Conservation (phyloP, 35 echinoderm and acorn worm species). For the Holothuria glaberrima region DNA sequence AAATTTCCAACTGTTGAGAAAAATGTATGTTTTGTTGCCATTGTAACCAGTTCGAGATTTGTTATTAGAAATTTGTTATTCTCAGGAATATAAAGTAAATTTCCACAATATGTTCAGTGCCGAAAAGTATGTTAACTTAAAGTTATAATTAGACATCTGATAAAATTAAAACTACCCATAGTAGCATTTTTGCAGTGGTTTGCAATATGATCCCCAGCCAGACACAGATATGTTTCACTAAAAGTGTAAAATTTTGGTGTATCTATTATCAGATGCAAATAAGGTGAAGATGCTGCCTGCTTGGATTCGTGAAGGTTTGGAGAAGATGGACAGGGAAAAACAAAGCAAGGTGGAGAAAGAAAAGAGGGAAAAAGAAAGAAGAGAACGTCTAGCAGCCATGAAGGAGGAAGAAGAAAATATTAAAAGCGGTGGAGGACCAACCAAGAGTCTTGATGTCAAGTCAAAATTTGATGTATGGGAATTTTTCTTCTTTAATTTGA, state of each 20-base stretch:
- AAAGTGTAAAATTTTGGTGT: no score
- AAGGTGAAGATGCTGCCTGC: constrained; percentile 90
- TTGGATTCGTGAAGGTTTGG: constrained; percentile 95
- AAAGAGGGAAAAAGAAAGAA: constrained; percentile 68
- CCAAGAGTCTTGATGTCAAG: constrained; percentile 73
- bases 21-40: neutral
- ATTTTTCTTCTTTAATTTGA: no score
- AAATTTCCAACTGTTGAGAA: no score
- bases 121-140: no score
- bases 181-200: no score
- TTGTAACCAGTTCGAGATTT: no score
- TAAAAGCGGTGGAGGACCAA: constrained; percentile 62
- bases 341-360: constrained; percentile 89
- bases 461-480: constrained; percentile 77
- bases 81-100: neutral
- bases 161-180: no score
- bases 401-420: constrained; percentile 90
- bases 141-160: no score
- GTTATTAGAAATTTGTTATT: neutral
- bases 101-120: no score
- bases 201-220: no score
- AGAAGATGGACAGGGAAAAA: constrained; percentile 96
- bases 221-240: no score
- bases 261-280: constrained; percentile 66
- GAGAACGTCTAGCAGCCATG: constrained; percentile 68